phyloP scores from a whole-genome alignment of 2,888 invertebrate species.

The Congeria kusceri region DNA sequence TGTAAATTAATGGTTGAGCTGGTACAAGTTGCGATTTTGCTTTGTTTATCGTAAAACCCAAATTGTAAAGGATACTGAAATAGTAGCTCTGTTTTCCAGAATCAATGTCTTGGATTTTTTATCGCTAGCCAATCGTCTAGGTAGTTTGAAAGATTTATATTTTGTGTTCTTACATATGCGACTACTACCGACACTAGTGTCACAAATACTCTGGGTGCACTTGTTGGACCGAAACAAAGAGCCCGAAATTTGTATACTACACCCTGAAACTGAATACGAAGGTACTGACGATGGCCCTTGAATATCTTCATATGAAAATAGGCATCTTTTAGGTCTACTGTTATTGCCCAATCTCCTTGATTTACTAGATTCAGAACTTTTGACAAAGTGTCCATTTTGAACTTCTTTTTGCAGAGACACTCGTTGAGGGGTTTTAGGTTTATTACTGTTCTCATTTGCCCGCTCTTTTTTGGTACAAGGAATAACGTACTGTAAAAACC shows the following conservation, averaged over 20 bases:
- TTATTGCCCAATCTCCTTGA: conserved; percentile 47
- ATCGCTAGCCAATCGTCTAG: conserved; percentile 51
- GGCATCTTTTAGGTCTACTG: conserved; percentile 48
- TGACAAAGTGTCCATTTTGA: conserved; percentile 52
- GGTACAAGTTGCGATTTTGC: conserved; percentile 41
- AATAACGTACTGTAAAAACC: conserved; percentile 61
- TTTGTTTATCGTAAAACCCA: conserved; percentile 53
- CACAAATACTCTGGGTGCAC: conserved; percentile 35
- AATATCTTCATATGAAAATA: conserved; percentile 46
- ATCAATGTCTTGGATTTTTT: conserved; percentile 24
- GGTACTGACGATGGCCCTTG: conserved; percentile 40
- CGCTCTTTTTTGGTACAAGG: conserved; percentile 31
- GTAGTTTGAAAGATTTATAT: conserved; percentile 26
- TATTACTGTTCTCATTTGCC: conserved; percentile 31
- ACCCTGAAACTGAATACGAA: conserved; percentile 43
- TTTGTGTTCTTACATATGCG: conserved; percentile 33
- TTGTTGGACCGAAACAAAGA: conserved; percentile 44
- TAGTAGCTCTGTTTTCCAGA: conserved; percentile 24
- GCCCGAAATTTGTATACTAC: conserved; percentile 40
- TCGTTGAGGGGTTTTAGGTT: conserved; percentile 50
- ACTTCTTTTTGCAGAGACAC: conserved; percentile 49
- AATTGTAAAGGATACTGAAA: conserved; percentile 28
- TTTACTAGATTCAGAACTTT: conserved; percentile 41
- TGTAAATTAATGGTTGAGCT: conserved; percentile 34
- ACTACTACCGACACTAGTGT: conserved; percentile 40